Percentiles rank a stretch among this genome's conserved stretches.
phyloP scores from a whole-genome alignment of 2,113 vertebrate genomes.

The Donacobius atricapilla region DNA sequence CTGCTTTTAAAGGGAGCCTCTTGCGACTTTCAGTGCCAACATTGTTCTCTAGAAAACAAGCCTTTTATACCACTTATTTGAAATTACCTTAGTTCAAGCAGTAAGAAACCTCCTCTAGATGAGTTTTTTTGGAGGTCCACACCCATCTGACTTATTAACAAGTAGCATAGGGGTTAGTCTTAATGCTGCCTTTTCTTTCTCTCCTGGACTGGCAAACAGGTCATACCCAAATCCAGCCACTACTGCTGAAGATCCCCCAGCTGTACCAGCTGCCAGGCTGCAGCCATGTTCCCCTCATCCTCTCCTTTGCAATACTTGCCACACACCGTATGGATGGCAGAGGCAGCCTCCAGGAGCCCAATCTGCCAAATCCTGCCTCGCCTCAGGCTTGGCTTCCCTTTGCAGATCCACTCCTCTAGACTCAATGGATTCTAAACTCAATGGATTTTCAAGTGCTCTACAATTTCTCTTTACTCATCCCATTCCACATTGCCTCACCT shows the following conservation, averaged over 20 bases:
- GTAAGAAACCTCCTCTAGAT: background rate
- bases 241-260: background rate
- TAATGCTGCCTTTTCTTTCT: background rate
- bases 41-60: background rate
- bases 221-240: background rate
- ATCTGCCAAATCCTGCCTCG: accelerated
- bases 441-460: background rate
- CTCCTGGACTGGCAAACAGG: background rate
- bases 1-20: background rate
- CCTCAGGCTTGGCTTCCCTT: background rate
- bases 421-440: background rate
- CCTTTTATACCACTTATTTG: background rate
- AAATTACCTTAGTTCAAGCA: background rate
- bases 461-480: background rate
- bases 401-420: background rate
- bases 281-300: background rate
- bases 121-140: background rate
- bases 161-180: accelerated
- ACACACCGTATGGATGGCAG: accelerated
- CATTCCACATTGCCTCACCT: background rate
- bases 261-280: background rate
- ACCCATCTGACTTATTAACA: accelerated
- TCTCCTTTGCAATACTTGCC: accelerated
- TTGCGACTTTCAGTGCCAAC: no score
- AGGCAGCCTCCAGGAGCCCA: background rate